A percentile compares a stretch with the other conserved stretches of the same genome.
Conservation (phyloP, 2,888 invertebrate genomes). For the Hermaeophaga mercurialis region DNA sequence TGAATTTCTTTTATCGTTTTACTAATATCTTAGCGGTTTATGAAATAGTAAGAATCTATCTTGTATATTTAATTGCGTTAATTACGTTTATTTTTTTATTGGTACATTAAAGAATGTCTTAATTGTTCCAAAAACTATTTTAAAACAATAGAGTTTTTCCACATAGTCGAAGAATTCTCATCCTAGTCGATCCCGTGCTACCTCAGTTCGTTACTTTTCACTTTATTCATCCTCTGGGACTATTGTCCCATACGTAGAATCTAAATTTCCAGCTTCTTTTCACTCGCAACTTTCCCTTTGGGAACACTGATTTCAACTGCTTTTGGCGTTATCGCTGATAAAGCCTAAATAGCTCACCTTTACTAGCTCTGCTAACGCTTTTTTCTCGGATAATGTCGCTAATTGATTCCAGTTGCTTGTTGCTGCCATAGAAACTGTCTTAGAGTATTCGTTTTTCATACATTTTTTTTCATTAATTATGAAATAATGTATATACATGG, state of each 20-base stretch:
- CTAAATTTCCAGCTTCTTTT: slow-evolving; percentile 53
- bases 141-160: no score
- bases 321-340: slow-evolving; percentile 41
- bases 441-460: no score
- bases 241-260: slow-evolving; percentile 52
- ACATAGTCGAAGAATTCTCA: slow-evolving; percentile 5
- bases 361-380: slow-evolving; percentile 8
- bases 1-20: no score
- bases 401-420: slow-evolving; percentile 4
- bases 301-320: slow-evolving; percentile 54
- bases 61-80: no score
- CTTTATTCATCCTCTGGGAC: slow-evolving; percentile 59
- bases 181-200: slow-evolving; percentile 36
- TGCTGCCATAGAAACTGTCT: neutral
- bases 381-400: slow-evolving; percentile 13
- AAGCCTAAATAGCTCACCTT: slow-evolving; percentile 27
- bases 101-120: no score
- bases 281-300: slow-evolving; percentile 50
- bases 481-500: no score
- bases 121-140: no score
- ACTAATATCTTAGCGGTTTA: no score
- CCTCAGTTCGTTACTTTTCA: slow-evolving; percentile 55
- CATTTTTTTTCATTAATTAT: no score
- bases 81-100: no score
- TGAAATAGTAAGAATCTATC: no score